A percentile compares a stretch with the other conserved stretches of the same genome.
Conservation (phyloP, 2,797 vertebrate species). For the Threskiornis aethiopicus region DNA sequence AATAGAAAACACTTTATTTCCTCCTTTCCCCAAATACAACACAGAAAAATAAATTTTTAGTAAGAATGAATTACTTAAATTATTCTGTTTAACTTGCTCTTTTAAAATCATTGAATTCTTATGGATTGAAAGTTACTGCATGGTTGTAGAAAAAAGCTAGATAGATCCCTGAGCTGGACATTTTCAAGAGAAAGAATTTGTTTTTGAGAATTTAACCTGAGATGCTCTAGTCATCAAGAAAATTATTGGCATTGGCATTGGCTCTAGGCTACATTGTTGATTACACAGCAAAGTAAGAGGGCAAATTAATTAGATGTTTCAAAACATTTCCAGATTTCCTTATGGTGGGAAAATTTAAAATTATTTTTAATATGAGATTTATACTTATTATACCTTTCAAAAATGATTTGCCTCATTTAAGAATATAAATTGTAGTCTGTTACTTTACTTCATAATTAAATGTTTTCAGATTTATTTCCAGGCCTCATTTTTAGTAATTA, state of each 20-base stretch:
- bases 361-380: neutral
- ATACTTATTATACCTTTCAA: neutral
- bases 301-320: neutral
- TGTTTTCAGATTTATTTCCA: neutral
- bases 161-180: neutral
- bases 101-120: neutral
- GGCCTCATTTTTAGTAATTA: neutral
- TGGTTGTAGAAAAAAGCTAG: neutral
- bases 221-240: neutral
- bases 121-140: neutral
- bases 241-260: neutral
- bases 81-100: neutral
- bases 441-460: neutral
- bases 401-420: neutral
- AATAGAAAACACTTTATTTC: neutral
- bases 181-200: neutral
- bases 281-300: neutral
- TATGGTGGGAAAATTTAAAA: neutral
- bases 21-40: neutral
- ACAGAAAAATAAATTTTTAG: neutral
- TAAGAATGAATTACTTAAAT: neutral
- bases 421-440: neutral
- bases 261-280: neutral
- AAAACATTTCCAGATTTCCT: neutral
- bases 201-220: neutral